Evolutionary conservation across 2,888 invertebrate species (phyloP).

Genomic region (Corbicula japonica): DNA sequence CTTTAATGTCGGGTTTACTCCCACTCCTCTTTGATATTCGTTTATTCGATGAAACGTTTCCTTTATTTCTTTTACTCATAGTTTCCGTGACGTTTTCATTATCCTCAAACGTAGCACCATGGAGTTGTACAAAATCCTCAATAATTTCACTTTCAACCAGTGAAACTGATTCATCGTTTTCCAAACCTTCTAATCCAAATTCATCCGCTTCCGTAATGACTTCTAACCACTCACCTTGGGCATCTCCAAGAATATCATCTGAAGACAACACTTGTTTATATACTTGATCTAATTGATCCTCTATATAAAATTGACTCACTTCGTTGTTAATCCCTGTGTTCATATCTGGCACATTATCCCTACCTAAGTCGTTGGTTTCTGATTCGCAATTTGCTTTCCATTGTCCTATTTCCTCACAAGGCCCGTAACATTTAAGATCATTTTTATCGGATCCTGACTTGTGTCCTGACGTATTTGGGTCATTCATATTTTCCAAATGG

Average conservation of each 20-base stretch:
- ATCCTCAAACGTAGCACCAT: too few relatives aligned
- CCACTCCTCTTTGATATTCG: not conserved
- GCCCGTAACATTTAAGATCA: too few relatives aligned
- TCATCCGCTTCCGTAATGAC: slow-evolving; percentile 51
- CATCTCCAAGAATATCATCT: slow-evolving; percentile 3
- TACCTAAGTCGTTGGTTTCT: too few relatives aligned
- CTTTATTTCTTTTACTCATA: not conserved
- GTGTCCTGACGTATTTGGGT: too few relatives aligned
- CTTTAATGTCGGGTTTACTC: slow-evolving; percentile 2
- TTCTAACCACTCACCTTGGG: slow-evolving; percentile 45
- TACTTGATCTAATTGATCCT: slow-evolving; percentile 3
- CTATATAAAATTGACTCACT: slow-evolving; percentile 1
- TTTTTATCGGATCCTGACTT: too few relatives aligned
- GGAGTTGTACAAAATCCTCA: slow-evolving; percentile 36
- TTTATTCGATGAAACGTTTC: not conserved
- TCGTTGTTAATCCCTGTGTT: not conserved
- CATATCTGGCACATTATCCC: too few relatives aligned
- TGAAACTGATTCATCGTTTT: slow-evolving; percentile 31
- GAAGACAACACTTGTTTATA: slow-evolving; percentile 6
- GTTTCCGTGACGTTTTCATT: not conserved
- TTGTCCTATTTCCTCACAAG: too few relatives aligned
- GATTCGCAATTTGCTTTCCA: too few relatives aligned
- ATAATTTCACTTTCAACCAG: slow-evolving; percentile 52
- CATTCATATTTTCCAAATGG: too few relatives aligned
- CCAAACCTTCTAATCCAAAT: slow-evolving; percentile 28